Conservation (phyloP, 2,113 vertebrate genomes). For the Halichoeres trimaculatus region DNA sequence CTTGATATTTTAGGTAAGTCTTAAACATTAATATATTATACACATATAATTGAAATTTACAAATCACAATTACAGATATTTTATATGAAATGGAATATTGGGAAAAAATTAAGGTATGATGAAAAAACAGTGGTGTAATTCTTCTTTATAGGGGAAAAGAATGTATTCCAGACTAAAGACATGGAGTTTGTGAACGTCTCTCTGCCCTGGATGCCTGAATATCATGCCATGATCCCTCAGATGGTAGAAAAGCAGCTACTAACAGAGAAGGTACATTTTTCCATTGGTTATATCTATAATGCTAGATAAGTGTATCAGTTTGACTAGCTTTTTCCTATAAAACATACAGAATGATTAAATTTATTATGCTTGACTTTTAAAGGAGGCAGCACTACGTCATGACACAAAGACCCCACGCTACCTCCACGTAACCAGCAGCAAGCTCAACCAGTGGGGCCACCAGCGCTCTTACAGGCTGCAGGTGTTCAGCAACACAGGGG, state of each 20-base stretch:
- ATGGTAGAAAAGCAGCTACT: slow-evolving; percentile 11
- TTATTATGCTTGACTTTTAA: background rate
- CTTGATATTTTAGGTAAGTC: slow-evolving; percentile 89
- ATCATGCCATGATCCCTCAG: slow-evolving; percentile 1
- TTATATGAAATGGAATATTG: too few species aligned
- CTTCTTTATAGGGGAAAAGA: background rate
- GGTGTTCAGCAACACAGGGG: slow-evolving; percentile 86
- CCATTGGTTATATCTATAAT: slow-evolving; percentile 63
- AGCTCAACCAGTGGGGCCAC: slow-evolving; percentile 91
- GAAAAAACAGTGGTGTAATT: background rate
- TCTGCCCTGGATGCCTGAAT: slow-evolving; percentile 19
- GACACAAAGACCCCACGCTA: slow-evolving; percentile 86
- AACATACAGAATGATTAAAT: background rate
- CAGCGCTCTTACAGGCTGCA: slow-evolving; percentile 91
- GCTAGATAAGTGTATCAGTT: background rate
- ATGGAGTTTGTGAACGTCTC: slow-evolving; percentile 23
- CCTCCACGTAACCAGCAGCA: slow-evolving; percentile 88
- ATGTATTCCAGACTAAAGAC: slow-evolving; percentile 24
- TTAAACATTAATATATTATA: background rate
- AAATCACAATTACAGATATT: background rate
- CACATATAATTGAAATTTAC: background rate
- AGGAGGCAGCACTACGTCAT: slow-evolving; percentile 86
- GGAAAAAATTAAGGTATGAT: too few species aligned
- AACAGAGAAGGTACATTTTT: slow-evolving; percentile 3
- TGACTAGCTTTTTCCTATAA: background rate